Percentiles rank a stretch among this genome's conserved stretches.
Evolutionary conservation across 2,888 invertebrate species (phyloP).

Genomic region (Drosophila bunnanda): DNA sequence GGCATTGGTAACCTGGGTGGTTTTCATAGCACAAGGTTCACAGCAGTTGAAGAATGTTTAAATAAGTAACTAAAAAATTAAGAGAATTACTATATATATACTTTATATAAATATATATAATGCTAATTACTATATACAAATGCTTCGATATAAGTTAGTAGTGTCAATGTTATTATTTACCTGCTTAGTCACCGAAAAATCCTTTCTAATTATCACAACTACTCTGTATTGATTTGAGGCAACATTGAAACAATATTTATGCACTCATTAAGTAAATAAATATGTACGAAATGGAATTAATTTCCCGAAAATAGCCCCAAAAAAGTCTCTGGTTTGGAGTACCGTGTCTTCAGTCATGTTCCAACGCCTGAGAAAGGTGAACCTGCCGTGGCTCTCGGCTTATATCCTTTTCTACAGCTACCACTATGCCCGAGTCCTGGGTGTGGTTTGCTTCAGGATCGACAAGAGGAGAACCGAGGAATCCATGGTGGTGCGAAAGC

Average conservation of each 20-base stretch:
- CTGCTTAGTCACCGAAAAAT: background rate
- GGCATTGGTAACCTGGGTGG: constrained; percentile 61
- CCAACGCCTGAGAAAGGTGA: constrained; percentile 25
- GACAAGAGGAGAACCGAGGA: constrained; percentile 14
- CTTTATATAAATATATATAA: background rate
- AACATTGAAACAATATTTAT: background rate
- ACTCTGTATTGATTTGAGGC: background rate
- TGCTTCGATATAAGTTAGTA: background rate
- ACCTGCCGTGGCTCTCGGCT: constrained; percentile 47
- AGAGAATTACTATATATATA: background rate
- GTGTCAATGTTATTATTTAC: background rate
- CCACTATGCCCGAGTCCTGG: constrained; percentile 55
- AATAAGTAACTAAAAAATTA: background rate
- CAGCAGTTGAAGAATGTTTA: constrained; percentile 17
- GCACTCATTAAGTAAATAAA: background rate
- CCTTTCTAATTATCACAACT: background rate
- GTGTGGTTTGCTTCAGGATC: constrained; percentile 53
- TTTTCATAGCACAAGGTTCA: constrained; percentile 59
- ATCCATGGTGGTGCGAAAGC: constrained; percentile 32
- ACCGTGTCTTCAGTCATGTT: constrained; percentile 55
- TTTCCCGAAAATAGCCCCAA: background rate
- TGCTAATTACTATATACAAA: too few relatives aligned
- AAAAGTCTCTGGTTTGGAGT: background rate
- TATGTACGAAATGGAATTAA: background rate
- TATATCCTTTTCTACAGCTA: constrained; percentile 31